phyloP scores from a whole-genome alignment of 2,797 vertebrate genomes.

The Sebastes taczanowskii region DNA sequence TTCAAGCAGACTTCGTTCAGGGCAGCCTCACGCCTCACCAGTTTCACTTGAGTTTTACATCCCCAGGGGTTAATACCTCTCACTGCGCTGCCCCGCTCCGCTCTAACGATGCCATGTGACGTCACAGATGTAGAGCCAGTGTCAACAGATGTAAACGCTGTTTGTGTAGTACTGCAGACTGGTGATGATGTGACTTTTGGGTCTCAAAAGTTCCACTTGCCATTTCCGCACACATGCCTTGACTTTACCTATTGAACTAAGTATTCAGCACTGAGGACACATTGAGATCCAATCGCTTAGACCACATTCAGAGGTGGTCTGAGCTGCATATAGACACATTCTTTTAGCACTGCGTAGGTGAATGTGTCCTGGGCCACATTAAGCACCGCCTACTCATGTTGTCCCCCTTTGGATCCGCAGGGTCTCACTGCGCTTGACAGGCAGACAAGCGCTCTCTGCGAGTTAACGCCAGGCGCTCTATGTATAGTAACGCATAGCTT shows the following conservation, averaged over 20 bases:
- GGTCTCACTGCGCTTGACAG: not conserved
- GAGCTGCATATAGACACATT: not conserved
- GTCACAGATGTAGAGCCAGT: slow-evolving; percentile 37
- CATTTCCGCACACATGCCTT: not conserved
- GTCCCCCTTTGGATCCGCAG: not conserved
- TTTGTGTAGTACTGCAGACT: slow-evolving; percentile 33
- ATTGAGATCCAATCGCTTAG: too few species aligned
- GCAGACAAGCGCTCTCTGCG: not conserved
- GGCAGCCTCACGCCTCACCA: slow-evolving; percentile 57
- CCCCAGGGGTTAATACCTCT: slow-evolving; percentile 69
- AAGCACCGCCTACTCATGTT: too few species aligned
- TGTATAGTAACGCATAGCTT: not conserved
- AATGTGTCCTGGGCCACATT: not conserved
- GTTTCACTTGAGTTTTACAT: slow-evolving; percentile 65
- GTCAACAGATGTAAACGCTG: slow-evolving; percentile 55
- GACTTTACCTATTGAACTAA: not conserved
- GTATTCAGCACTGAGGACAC: too few species aligned
- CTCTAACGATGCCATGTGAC: slow-evolving; percentile 58
- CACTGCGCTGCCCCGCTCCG: slow-evolving; percentile 36
- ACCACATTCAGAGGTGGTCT: not conserved
- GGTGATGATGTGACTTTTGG: slow-evolving; percentile 28
- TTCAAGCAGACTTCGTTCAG: slow-evolving; percentile 54
- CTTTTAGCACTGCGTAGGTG: not conserved
- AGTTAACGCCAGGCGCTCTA: not conserved
- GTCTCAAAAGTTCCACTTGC: slow-evolving; percentile 11